A percentile compares a stretch with the other conserved stretches of the same genome.
Evolutionary conservation across 2,797 vertebrate species (phyloP).

Genomic region (Micromesistius poutassou): DNA sequence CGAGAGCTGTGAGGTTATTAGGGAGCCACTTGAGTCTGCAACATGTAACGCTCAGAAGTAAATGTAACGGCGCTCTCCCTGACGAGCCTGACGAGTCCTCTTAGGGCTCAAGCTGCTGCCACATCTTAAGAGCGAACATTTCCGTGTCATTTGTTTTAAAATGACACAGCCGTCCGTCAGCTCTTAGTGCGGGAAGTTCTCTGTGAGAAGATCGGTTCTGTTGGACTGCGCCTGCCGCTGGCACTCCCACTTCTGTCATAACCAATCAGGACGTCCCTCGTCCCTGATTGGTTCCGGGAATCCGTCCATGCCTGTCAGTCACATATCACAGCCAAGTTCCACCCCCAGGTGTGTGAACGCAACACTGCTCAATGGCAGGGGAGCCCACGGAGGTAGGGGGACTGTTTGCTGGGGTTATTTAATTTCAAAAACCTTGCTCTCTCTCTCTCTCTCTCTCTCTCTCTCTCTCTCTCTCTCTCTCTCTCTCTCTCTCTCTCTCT

Average conservation of each 20-base stretch:
- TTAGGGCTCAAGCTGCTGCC: neutral
- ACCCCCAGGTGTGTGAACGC: too few species aligned
- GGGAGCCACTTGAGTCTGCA: neutral
- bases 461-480: too few species aligned
- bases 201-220: neutral
- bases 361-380: too few species aligned
- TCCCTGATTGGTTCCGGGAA: too few species aligned
- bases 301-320: too few species aligned
- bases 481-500: too few species aligned
- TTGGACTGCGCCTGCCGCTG: neutral
- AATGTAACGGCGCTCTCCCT: neutral
- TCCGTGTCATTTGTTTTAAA: neutral
- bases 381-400: too few species aligned
- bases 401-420: too few species aligned
- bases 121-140: neutral
- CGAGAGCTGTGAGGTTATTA: neutral
- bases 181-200: too few species aligned
- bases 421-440: neutral
- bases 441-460: neutral
- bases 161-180: neutral
- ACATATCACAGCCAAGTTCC: too few species aligned
- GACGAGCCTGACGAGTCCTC: neutral
- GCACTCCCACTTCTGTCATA: neutral
- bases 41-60: neutral
- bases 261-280: neutral